Base-by-base conservation (phyloP, 2,797 vertebrate genomes). In the Poeciliopsis infans region DNA sequence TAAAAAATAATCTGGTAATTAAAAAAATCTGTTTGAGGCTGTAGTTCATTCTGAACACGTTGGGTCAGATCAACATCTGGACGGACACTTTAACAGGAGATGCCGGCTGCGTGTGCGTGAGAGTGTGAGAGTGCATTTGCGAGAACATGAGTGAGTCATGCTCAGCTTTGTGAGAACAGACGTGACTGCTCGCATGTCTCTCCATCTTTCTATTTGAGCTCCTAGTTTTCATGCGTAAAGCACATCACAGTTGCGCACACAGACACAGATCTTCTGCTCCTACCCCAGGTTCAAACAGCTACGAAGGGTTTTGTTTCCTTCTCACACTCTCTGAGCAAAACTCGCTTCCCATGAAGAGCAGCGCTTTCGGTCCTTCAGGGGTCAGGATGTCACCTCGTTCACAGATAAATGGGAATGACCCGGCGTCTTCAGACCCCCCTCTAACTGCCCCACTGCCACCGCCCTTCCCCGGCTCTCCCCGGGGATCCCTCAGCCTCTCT, bases 381-480 rank as follows among this genome's bases (percentile, higher is more conserved):
- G 95, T 95, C 92, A 68, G 82, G 84, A 92, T 92, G 94, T 94
- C 95, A 66, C 83, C 74, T 84, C 79, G 91, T 96, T 96, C 95
- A 95, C 95, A 95, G 94, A 94, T 84, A 36, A 93, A 91, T 80
- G 79, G 79, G 80, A 92, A 86, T 74, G 89, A 93, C 89, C 87
- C 81, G 10, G 69, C n/a, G 83, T 79, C 81, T 87, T 81, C n/a
- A 3, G 49, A 74, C 51, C 84, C 75, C 86, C 72, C 80, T 85
- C 79, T 78, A 59, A 84, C 71, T 55, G 76, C 25, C 77, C 85
- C 75, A 28, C 76, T 31, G 59, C 61, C 72, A n/a, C 73, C 68
- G 2, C 84, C 89, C 83, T 23, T 43, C 83, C 43, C 83, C 80
- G 79, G 76, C 57, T 72, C 87, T 91, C 93, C 89, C 64, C 82